phyloP scores from a whole-genome alignment of 2,113 vertebrate species.

The Scomber scombrus region DNA sequence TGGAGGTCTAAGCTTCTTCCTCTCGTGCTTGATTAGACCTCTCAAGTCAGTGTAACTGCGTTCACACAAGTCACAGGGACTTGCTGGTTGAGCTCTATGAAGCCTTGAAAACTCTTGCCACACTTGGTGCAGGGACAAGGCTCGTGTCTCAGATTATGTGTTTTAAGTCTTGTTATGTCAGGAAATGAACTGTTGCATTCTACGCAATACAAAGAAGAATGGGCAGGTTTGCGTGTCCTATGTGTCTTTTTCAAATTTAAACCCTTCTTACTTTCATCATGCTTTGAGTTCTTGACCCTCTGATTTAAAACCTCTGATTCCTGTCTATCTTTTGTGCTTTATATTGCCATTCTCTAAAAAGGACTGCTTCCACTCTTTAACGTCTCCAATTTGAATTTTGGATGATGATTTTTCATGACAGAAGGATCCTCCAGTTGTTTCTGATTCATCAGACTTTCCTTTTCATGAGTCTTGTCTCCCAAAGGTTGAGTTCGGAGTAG shows the following conservation, averaged over 20 bases:
- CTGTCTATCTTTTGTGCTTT: too few relatives aligned
- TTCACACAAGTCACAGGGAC: constrained; percentile 27
- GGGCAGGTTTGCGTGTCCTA: too few relatives aligned
- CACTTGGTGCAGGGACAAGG: constrained; percentile 27
- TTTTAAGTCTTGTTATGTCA: background rate
- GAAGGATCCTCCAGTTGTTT: background rate
- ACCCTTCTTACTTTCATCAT: too few relatives aligned
- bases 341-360: too few relatives aligned
- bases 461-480: background rate
- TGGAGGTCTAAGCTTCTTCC: constrained; percentile 39
- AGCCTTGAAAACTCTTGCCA: constrained; percentile 19
- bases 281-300: too few relatives aligned
- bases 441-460: background rate
- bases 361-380: too few relatives aligned
- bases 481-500: background rate
- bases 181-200: constrained; percentile 35
- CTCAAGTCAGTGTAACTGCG: constrained; percentile 14
- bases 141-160: constrained; percentile 29
- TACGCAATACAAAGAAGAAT: background rate
- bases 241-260: too few relatives aligned
- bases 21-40: constrained; percentile 37
- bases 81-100: constrained; percentile 34
- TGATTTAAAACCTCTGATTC: too few relatives aligned
- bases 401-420: too few relatives aligned
- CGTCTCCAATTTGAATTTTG: too few relatives aligned